These are phyloP conservation scores for Drosophila subquinaria DNA, from an alignment of 2,888 invertebrate genomes.

Conservation along the genomic window DNA sequence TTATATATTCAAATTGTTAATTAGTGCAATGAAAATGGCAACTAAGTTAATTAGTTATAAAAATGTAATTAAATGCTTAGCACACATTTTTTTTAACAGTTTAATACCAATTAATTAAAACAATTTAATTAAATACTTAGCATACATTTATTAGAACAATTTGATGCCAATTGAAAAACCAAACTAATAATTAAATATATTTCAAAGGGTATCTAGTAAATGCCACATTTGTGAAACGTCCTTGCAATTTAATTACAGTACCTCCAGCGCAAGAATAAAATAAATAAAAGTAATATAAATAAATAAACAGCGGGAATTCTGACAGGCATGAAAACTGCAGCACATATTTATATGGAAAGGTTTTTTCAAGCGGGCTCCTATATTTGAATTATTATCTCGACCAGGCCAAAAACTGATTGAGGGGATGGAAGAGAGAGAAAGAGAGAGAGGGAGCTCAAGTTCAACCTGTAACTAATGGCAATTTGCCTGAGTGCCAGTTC, in stretches of 20 bases:
- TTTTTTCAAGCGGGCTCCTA: slow-evolving; percentile 7
- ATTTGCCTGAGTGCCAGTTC: slow-evolving; percentile 69
- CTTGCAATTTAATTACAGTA: slow-evolving; percentile 55
- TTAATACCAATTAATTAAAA: neutral
- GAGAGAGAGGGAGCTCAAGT: slow-evolving; percentile 18
- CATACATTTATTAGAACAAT: neutral
- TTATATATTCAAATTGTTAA: neutral
- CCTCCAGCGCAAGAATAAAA: slow-evolving; percentile 17
- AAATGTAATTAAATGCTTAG: neutral
- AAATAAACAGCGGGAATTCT: slow-evolving; percentile 24
- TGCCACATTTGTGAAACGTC: slow-evolving; percentile 2
- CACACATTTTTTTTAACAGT: neutral
- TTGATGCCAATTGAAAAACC: neutral
- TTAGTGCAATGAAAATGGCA: neutral
- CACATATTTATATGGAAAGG: slow-evolving; percentile 8
- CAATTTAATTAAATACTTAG: neutral
- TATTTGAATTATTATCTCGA: slow-evolving; percentile 17
- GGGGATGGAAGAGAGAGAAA: too few species aligned
- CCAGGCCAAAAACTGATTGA: neutral
- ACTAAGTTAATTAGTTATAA: too few species aligned
- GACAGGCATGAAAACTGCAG: neutral
- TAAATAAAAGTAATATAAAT: slow-evolving; percentile 39
- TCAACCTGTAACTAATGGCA: slow-evolving; percentile 62
- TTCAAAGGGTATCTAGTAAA: slow-evolving; percentile 3
- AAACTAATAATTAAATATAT: neutral